Evolutionary conservation across 2,888 invertebrate species (phyloP).

Genomic region (Trachelus iudaicus): DNA sequence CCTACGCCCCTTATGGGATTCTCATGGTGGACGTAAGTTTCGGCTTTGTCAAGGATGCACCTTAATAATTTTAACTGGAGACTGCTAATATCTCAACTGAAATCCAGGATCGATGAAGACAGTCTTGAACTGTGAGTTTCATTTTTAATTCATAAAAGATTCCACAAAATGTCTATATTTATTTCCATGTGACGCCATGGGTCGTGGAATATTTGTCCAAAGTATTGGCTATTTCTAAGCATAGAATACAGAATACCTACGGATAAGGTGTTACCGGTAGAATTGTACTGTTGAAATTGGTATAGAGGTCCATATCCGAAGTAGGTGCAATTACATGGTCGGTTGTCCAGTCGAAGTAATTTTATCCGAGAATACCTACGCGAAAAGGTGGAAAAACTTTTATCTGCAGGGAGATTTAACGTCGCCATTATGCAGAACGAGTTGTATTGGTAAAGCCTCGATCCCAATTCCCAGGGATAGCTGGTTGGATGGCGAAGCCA

Average conservation of each 20-base stretch:
- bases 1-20: slow-evolving; percentile 32
- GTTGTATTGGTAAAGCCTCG: slow-evolving; percentile 62
- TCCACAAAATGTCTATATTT: background rate
- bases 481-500: slow-evolving; percentile 63
- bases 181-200: background rate
- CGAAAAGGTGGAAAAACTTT: slow-evolving; percentile 19
- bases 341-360: background rate
- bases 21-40: background rate
- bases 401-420: slow-evolving; percentile 55
- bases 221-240: background rate
- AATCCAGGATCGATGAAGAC: background rate
- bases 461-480: slow-evolving; percentile 63
- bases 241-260: background rate
- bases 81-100: background rate
- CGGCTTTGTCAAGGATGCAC: background rate
- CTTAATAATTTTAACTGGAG: background rate
- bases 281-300: background rate
- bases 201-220: background rate
- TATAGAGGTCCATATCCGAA: background rate
- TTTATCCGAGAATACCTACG: background rate
- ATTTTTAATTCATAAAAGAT: background rate
- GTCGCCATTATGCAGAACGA: slow-evolving; percentile 63
- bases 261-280: background rate
- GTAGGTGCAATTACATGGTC: background rate
- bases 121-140: background rate